Evolutionary conservation across 2,888 invertebrate species (phyloP).

Genomic region (Euproctis similis): DNA sequence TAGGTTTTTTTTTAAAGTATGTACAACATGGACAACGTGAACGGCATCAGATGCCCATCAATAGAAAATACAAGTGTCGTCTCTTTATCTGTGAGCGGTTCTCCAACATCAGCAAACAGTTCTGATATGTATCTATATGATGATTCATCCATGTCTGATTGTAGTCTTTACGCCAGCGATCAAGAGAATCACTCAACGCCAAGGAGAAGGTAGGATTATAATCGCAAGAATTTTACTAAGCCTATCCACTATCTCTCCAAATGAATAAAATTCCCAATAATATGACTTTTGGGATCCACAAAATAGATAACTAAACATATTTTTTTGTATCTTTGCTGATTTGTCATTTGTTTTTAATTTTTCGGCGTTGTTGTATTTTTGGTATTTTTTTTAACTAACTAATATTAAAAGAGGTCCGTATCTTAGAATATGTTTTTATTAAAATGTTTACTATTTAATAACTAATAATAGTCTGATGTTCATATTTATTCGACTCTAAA

Average conservation of each 20-base stretch:
- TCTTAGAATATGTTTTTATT: too few relatives aligned
- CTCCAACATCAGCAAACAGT: constrained; percentile 70
- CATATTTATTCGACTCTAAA: too few relatives aligned
- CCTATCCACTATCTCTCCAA: background rate
- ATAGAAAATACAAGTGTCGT: constrained; percentile 28
- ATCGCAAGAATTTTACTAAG: background rate
- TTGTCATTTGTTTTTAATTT: too few relatives aligned
- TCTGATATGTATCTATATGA: constrained; percentile 84
- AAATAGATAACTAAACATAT: too few relatives aligned
- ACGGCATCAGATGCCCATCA: constrained; percentile 28
- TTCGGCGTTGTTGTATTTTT: too few relatives aligned
- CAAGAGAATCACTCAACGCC: constrained; percentile 84
- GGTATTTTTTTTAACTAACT: too few relatives aligned
- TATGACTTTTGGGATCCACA: too few relatives aligned
- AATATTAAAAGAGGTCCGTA: too few relatives aligned
- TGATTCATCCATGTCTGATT: constrained; percentile 75
- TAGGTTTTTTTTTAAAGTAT: constrained; percentile 9
- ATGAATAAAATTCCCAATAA: background rate
- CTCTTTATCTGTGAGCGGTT: constrained; percentile 32
- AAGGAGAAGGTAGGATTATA: constrained; percentile 76
- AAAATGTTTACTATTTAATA: too few relatives aligned
- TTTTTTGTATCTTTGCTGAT: too few relatives aligned
- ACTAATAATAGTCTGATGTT: too few relatives aligned
- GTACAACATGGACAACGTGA: constrained; percentile 42
- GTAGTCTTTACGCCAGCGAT: constrained; percentile 86